These are phyloP conservation scores for Scyliorhinus canicula DNA, from an alignment of 2,797 vertebrate genomes.

Conservation along the genomic window DNA sequence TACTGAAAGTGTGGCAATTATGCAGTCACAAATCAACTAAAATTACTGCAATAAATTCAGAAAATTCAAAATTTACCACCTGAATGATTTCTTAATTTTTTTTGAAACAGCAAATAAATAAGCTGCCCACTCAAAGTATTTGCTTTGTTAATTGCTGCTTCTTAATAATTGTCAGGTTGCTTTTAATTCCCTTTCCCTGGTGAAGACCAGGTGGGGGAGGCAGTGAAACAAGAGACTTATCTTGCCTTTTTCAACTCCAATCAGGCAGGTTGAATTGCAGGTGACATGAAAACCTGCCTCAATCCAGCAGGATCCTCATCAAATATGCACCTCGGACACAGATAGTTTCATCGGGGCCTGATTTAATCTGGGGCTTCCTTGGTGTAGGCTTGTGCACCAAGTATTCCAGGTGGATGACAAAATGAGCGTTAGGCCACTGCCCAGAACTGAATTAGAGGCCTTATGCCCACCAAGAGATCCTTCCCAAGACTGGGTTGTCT, in stretches of 20 bases:
- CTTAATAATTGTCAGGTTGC: not conserved
- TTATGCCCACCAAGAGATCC: too few relatives aligned
- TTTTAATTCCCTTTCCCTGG: too few relatives aligned
- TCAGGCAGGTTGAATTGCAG: too few relatives aligned
- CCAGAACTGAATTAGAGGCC: too few relatives aligned
- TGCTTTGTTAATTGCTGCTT: not conserved
- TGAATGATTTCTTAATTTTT: not conserved
- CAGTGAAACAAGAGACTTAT: too few relatives aligned
- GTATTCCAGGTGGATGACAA: too few relatives aligned
- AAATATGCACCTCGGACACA: not conserved
- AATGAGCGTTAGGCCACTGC: too few relatives aligned
- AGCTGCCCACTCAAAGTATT: not conserved
- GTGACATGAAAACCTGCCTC: too few relatives aligned
- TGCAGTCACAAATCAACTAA: not conserved
- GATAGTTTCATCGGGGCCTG: not conserved
- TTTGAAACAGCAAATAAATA: not conserved
- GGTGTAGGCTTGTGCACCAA: not conserved
- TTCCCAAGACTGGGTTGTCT: too few relatives aligned
- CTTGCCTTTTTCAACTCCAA: too few relatives aligned
- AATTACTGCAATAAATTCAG: not conserved
- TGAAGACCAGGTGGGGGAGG: too few relatives aligned
- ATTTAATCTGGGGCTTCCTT: not conserved
- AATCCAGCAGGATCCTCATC: not conserved
- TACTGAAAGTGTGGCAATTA: not conserved
- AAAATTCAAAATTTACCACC: not conserved